Base-by-base conservation (phyloP, 2,797 vertebrate species). In the Liparis tanakae region DNA sequence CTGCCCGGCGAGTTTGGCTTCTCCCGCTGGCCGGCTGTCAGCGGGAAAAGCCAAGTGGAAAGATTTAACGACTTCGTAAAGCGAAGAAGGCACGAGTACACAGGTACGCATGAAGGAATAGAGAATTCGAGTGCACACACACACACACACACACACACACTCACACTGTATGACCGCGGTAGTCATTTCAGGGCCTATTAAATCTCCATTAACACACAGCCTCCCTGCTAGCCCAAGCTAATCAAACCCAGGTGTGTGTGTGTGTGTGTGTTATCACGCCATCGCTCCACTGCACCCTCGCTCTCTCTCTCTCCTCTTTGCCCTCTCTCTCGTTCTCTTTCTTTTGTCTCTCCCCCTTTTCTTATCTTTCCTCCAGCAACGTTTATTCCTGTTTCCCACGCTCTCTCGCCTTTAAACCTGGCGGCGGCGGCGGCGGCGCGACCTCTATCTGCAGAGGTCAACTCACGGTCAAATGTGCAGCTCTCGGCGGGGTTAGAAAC, bases 121-220 rank as follows among this genome's bases (percentile, higher is more conserved):
- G 55, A 74, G 51, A 73, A 22, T 20, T 7, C 4, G 10, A 30
- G 30, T 17, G 18, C 44, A 18, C 44, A 17, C 43, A 46, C 43
- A 46, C 44, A 44, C 43, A 44, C 41, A 43, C 41, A 43, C 41
- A 43, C 43, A 15, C 43, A 44, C 15, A 44, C 3, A 41, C 68
- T 53, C 62, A 30, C 64, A 2, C 62, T n/a, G 71, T 65, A 48
- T 9, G 67, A 72, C 75, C 78, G 72, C 51, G 54, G 87, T 86
- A 70, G 73, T 92, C 76, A 85, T 89, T 92, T 91, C 81, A 85
- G 88, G 88, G 85, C 74, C 82, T 83, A 91, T 93, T 92, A 92
- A 92, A 89, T 88, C 88, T 82, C 89, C 89, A 93, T 93, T 92
- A 91, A 90, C 91, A 86, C 86, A 62, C 71, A 83, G 82, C 80